Conservation (phyloP, 2,113 vertebrate species). For the Geococcyx californianus region DNA sequence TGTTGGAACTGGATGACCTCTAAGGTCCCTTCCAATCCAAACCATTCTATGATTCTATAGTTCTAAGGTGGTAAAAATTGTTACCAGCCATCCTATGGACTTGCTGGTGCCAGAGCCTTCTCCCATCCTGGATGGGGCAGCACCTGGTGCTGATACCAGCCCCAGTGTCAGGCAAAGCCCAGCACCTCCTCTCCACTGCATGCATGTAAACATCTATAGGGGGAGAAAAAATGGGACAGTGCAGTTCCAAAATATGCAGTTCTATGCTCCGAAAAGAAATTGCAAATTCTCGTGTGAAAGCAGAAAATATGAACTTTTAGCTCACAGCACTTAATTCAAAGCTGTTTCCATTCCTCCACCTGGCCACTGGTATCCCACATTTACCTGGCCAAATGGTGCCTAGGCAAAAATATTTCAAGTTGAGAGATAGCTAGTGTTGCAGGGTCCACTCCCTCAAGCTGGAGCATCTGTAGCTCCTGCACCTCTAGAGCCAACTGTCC, state of each 20-base stretch:
- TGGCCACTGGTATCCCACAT: neutral
- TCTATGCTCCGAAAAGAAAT: neutral
- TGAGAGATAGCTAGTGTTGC: fast-evolving
- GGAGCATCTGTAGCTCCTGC: neutral
- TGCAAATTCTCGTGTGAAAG: fast-evolving
- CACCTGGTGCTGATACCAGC: neutral
- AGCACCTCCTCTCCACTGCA: fast-evolving
- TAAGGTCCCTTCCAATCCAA: too few relatives aligned
- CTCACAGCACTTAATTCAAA: neutral
- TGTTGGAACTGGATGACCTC: too few relatives aligned
- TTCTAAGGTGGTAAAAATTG: fast-evolving
- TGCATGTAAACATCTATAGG: too few relatives aligned
- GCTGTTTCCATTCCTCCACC: neutral
- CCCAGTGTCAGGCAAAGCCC: neutral
- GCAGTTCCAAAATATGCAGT: neutral
- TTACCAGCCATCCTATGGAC: neutral
- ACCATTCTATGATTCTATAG: too few relatives aligned
- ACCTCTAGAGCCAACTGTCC: neutral
- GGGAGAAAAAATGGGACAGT: neutral
- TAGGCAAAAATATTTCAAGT: neutral
- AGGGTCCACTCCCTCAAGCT: fast-evolving
- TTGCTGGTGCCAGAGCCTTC: fast-evolving
- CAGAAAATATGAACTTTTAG: neutral
- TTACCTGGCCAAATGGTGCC: neutral
- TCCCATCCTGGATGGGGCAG: neutral